Base-by-base conservation (phyloP, 2,113 vertebrate species). In the Hyla sarda region DNA sequence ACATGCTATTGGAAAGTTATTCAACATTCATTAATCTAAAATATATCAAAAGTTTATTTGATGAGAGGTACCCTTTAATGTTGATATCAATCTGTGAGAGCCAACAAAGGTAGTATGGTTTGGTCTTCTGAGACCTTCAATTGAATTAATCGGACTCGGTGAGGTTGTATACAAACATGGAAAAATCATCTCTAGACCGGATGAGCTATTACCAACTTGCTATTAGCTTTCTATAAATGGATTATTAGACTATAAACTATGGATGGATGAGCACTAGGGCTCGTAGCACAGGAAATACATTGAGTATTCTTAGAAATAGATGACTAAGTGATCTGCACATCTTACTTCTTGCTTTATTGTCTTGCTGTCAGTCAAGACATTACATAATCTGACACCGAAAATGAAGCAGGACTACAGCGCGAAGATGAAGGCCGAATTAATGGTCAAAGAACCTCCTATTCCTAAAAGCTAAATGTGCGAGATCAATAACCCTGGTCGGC, bases 301-400 rank as follows among this genome's bases (percentile, higher is more conserved):
- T 60, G 28, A 60, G 21, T 32, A 80, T 78, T 77, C 19, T 77
- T 78, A 47, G 41, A 71, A 71, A 71, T 47, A 48, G 41, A 74
- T 74, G 41, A 48, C 37, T 48, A 74, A 74, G 41, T 25, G 72
- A 45, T 74, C 23, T 9, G 21, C n/a, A 12, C 41, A 2, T 25
- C n/a, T 25, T 47, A n/a, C 72, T 74, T 32, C n/a, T 67, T 6
- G 4, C 62, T 67, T 72, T 23, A 1, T 41, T 41, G n/a, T 74
- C 41, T 74, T 5, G n/a, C 3, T 41, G 30, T 74, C 41, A 11
- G 72, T 73, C 10, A 21, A 47, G 41, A 37, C 2, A 11, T 16
- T 47, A 74, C 11, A n/a, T 37, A 48, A 25, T 4, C 6, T 5
- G 72, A 74, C 72, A 48, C 19, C 37, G 19, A 48, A 16, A 14